phyloP scores from a whole-genome alignment of 2,888 invertebrate genomes.

The Scaptomyza caliginosa region DNA sequence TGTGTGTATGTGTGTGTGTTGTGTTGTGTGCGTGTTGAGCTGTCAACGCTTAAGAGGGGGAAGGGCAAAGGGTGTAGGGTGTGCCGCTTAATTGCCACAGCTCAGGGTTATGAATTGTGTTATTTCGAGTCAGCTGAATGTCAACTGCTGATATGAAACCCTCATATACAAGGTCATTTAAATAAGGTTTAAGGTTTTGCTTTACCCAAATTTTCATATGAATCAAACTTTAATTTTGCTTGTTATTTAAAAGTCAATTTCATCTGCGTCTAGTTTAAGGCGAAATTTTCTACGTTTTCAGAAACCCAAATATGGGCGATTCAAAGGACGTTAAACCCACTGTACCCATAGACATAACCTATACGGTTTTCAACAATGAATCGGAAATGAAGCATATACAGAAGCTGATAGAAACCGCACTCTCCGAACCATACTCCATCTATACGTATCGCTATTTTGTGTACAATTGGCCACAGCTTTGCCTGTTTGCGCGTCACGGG shows the following conservation, averaged over 20 bases:
- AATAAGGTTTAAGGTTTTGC: neutral
- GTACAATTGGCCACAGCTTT: slow-evolving; percentile 68
- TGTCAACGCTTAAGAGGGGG: slow-evolving; percentile 20
- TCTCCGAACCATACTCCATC: slow-evolving; percentile 68
- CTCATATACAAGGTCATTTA: slow-evolving; percentile 24
- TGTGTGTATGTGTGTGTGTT: slow-evolving; percentile 29
- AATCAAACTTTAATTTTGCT: too few relatives aligned
- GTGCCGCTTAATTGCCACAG: slow-evolving; percentile 63
- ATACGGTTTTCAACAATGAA: slow-evolving; percentile 39
- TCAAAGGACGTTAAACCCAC: slow-evolving; percentile 81
- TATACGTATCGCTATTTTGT: slow-evolving; percentile 71
- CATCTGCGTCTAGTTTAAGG: too few relatives aligned
- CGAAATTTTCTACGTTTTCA: too few relatives aligned
- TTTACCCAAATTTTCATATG: too few relatives aligned
- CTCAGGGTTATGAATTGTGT: slow-evolving; percentile 22
- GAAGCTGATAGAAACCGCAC: slow-evolving; percentile 45
- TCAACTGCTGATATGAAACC: slow-evolving; percentile 4
- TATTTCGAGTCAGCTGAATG: slow-evolving; percentile 12
- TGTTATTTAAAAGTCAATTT: neutral
- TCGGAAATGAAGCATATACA: slow-evolving; percentile 45
- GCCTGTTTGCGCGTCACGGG: slow-evolving; percentile 53
- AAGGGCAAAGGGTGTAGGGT: slow-evolving; percentile 8
- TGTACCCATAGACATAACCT: slow-evolving; percentile 9
- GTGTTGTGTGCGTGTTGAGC: slow-evolving; percentile 40
- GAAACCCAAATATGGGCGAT: slow-evolving; percentile 20